These are phyloP conservation scores for Helostoma temminkii DNA, from an alignment of 2,797 vertebrate genomes.

Conservation along the genomic window DNA sequence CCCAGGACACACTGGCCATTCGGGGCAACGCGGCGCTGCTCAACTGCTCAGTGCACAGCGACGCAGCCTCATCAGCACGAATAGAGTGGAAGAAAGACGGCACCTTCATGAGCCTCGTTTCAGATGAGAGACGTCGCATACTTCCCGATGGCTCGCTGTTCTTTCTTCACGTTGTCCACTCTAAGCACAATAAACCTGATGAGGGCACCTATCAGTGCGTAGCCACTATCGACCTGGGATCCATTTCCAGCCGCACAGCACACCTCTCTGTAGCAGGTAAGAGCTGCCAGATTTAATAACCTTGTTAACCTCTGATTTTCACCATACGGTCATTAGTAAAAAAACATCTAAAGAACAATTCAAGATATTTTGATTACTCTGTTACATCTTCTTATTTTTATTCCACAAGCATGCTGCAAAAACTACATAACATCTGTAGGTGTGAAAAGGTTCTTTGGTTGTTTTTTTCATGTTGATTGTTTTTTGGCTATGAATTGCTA, in stretches of 20 bases:
- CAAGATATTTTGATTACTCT: not conserved
- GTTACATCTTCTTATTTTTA: not conserved
- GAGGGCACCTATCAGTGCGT: conserved; percentile 98
- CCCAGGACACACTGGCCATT: conserved; percentile 87
- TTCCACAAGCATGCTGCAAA: no score
- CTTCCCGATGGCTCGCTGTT: conserved; percentile 92
- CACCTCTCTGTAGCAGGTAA: conserved; percentile 93
- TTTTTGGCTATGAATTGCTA: conserved; percentile 45
- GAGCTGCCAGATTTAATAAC: not conserved
- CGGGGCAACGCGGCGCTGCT: conserved; percentile 88
- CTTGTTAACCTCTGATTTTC: no score
- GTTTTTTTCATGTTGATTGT: conserved; percentile 12
- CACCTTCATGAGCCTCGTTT: conserved; percentile 91
- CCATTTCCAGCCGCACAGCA: conserved; percentile 93
- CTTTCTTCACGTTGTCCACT: conserved; percentile 92
- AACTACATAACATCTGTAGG: not conserved
- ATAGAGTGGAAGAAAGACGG: conserved; percentile 98
- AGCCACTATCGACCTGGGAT: conserved; percentile 94
- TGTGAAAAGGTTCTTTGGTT: not conserved
- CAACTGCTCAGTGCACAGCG: conserved; percentile 93
- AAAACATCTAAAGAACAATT: not conserved
- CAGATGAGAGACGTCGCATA: conserved; percentile 92
- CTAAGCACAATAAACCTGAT: conserved; percentile 98
- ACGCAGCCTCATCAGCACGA: conserved; percentile 65
- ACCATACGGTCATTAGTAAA: not conserved